These are phyloP conservation scores for Smithornis capensis DNA, from an alignment of 2,113 vertebrate species.

Conservation along the genomic window DNA sequence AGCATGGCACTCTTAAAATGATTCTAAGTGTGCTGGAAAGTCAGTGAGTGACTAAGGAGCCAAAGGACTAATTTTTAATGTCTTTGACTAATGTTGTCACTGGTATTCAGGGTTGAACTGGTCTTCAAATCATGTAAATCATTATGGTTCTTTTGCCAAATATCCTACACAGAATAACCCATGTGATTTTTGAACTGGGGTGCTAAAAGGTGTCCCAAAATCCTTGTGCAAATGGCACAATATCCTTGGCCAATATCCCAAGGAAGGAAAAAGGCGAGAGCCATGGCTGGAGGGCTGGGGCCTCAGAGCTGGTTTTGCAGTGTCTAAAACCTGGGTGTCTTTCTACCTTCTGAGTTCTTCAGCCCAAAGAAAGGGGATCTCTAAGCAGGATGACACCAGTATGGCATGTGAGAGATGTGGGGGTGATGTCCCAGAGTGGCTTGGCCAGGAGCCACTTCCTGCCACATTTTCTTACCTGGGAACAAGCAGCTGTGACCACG, in stretches of 20 bases:
- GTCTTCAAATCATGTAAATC: neutral
- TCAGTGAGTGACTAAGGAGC: neutral
- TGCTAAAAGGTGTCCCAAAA: neutral
- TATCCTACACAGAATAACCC: neutral
- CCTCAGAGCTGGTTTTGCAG: neutral
- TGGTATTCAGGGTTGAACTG: neutral
- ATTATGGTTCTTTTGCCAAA: neutral
- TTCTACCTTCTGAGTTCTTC: neutral
- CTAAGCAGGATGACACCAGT: neutral
- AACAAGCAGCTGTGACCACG: neutral
- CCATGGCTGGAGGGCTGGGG: neutral
- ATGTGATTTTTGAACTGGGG: accelerated
- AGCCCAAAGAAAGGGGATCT: neutral
- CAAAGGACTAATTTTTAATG: neutral
- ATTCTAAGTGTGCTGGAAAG: neutral
- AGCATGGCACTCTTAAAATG: neutral
- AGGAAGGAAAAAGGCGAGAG: neutral
- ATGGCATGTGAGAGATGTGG: neutral
- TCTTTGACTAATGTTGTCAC: neutral
- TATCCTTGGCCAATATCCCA: neutral
- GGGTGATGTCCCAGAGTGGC: neutral
- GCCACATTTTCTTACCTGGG: neutral
- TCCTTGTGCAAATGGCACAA: neutral
- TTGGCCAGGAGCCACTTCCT: neutral
- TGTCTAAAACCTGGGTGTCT: neutral